Base-by-base conservation (phyloP, 2,888 invertebrate species). In the Ornithoptera priamus region DNA sequence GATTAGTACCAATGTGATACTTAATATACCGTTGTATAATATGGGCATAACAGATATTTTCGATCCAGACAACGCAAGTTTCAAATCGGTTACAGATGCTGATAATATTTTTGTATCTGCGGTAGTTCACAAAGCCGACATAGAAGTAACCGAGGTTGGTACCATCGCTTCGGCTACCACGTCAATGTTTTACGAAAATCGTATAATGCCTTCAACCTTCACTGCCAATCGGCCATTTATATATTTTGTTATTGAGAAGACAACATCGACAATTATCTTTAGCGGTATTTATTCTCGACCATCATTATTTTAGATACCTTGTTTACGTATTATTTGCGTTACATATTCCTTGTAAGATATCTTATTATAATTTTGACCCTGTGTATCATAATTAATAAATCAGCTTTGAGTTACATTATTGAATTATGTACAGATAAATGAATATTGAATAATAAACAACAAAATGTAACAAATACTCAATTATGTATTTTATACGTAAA, bases 81-180 rank as follows among this genome's bases (percentile, higher is more conserved):
- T 96, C 46, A 82, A 90, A 17, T 89, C 90, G 36, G 93, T 95
- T 64, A 89, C 92, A 3, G 15, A 67, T 0, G 82, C 84, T 4
- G 89, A 93, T 59, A 83, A 89, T 64, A 87, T 94, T 39, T 94
- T 88, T 74, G 90, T 96, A 12, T 94, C 94, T 0, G 88, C 93
- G 18, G 89, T 95, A 17, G 90, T 96, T 2, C 96, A 96, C 80
- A 95, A 95, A 75, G 95, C 96, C 7, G 94, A 94, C 76, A 95
- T 96, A 71, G 95, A 95, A 79, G 95, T 96, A 0, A 94, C 95
- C 62, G 96, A 96, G 82, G 92, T 95, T 72, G 96, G 96, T 5
- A 96, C 95, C 0, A 93, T 94, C 42, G 96, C 96, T 0, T 90
- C 94, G 0, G 95, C 94, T 0, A 93, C 93, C 0, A 93, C 95